Percentiles rank a stretch among this genome's conserved stretches.
phyloP scores from a whole-genome alignment of 2,113 vertebrate species.

The Willisornis vidua region DNA sequence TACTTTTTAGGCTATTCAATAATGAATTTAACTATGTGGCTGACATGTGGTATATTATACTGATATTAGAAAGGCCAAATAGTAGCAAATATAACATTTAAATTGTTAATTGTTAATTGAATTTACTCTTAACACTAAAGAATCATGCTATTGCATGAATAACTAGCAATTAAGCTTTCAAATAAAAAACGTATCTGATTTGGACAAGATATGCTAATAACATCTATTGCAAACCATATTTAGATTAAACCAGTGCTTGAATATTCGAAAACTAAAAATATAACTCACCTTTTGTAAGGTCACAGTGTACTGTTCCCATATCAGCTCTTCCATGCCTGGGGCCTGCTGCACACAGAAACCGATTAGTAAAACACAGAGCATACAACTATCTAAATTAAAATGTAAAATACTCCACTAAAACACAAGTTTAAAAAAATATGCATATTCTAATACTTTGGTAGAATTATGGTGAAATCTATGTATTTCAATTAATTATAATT shows the following conservation, averaged over 20 bases:
- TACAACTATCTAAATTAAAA: background rate
- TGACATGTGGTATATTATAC: background rate
- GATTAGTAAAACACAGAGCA: slow-evolving; percentile 29
- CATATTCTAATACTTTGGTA: background rate
- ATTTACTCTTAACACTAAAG: background rate
- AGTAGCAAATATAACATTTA: background rate
- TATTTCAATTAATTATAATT: background rate
- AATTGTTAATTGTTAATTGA: background rate
- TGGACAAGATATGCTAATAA: background rate
- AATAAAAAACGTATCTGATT: background rate
- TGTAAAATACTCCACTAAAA: background rate
- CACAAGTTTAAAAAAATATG: background rate
- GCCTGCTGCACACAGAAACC: slow-evolving; percentile 69
- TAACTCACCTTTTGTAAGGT: slow-evolving; percentile 90
- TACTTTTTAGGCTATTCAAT: background rate
- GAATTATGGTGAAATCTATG: background rate
- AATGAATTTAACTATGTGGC: background rate
- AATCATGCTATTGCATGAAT: rapidly evolving
- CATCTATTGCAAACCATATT: background rate
- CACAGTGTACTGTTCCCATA: slow-evolving; percentile 96
- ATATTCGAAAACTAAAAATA: slow-evolving; percentile 42
- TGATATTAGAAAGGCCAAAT: background rate
- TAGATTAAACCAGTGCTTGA: background rate
- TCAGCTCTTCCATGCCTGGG: slow-evolving; percentile 88
- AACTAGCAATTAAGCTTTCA: background rate